phyloP scores from a whole-genome alignment of 2,797 vertebrate genomes.

The Rousettus madagascariensis region DNA sequence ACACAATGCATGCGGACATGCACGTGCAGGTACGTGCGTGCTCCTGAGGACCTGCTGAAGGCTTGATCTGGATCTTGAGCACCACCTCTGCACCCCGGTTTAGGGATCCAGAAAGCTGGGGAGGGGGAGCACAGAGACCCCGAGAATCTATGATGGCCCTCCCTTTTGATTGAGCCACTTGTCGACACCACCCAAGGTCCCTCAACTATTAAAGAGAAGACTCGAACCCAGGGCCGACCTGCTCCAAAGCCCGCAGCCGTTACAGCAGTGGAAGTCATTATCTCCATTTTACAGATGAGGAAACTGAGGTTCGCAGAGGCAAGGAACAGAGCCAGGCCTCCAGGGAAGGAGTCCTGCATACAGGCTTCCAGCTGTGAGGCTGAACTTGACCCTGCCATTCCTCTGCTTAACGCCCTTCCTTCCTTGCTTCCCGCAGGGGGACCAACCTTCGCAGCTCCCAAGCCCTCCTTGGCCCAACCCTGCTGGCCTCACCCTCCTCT shows the following conservation, averaged over 20 bases:
- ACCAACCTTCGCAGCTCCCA: too few relatives aligned
- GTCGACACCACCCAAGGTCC: not conserved
- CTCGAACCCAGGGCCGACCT: not conserved
- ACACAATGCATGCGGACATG: accelerated
- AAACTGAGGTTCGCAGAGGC: not conserved
- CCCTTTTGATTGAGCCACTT: not conserved
- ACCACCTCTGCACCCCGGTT: not conserved
- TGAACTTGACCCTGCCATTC: not conserved
- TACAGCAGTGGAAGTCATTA: too few relatives aligned
- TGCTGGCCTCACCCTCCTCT: not conserved
- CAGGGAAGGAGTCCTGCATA: not conserved
- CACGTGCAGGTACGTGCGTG: accelerated
- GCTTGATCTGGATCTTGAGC: not conserved
- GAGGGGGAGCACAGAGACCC: not conserved
- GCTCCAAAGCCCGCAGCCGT: not conserved
- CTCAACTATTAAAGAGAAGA: not conserved
- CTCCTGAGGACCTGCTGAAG: not conserved
- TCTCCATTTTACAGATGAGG: not conserved
- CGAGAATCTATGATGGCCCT: not conserved
- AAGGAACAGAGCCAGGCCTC: not conserved
- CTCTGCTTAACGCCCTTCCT: not conserved
- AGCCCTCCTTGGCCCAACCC: not conserved
- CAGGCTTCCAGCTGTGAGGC: not conserved
- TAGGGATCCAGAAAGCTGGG: not conserved
- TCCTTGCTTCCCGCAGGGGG: accelerated